Base-by-base conservation (phyloP, 2,888 invertebrate species). In the Stomorhina lunata region DNA sequence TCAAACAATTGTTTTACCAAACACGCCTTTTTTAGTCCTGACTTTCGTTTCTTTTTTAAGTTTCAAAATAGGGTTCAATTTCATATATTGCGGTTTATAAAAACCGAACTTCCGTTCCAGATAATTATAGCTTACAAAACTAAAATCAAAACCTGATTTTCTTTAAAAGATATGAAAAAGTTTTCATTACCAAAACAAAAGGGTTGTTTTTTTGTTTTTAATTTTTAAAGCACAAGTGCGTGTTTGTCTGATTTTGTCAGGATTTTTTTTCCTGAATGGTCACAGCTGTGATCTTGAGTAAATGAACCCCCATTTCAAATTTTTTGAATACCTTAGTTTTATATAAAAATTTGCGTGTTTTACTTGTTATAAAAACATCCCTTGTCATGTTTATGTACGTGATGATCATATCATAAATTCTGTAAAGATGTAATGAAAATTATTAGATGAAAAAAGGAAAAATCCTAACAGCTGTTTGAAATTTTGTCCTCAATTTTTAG, bases 271-370 rank as follows among this genome's bases (percentile, higher is more conserved):
- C 1, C 45, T 25, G 25, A 53, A 34, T 7, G 29, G 29, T 50
- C 40, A 65, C 84, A 84, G 84, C 84, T 84, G 79, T 76, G 80
- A 34, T 76, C 75, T 25, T 69, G 12, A 71, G 17, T 55, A 80
- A 84, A 82, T 83, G 81, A 84, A 85, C 85, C 85, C 85, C 85
- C 85, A 84, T 85, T 80, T 72, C 45, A 6, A 25, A 43, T 20
- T n/a, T n/a, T n/a, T n/a, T n/a, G n/a, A 29, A 12, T 55, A 65
- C 25, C 25, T 43, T 50, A 25, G 27, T 50, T 48, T 34, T 2
- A 55, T 59, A 43, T 6, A 22, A 77, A 71, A 32, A 63, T 78
- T 63, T 71, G 37, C 43, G 27, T 55, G 45, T 34, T 32, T 12
- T 25, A 25, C 12, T 17, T 4, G 37, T 10, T 15, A 50, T n/a